Percentiles rank a stretch among this genome's conserved stretches.
Conservation (phyloP, 2,888 invertebrate species). For the Automeris io region DNA sequence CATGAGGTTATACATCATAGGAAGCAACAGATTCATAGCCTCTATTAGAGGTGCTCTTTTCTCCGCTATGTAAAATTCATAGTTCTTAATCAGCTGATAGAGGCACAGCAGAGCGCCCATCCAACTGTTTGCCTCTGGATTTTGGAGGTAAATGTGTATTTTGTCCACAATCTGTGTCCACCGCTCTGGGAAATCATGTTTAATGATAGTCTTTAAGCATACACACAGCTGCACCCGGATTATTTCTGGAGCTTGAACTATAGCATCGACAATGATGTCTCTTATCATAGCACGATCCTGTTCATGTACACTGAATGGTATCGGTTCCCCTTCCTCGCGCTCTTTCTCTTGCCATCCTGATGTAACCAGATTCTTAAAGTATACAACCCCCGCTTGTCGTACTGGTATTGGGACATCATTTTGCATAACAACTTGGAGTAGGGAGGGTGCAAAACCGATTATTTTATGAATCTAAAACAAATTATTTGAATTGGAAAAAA, state of each 20-base stretch:
- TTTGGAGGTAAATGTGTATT: conserved; percentile 94
- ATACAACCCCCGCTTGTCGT: conserved; percentile 97
- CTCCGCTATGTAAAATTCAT: conserved; percentile 92
- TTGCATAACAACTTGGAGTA: conserved; percentile 96
- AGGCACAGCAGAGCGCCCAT: conserved; percentile 94
- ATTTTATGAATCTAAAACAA: conserved; percentile 78
- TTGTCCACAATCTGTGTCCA: conserved; percentile 98
- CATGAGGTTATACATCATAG: conserved; percentile 92
- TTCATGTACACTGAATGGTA: conserved; percentile 94
- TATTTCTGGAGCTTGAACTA: conserved; percentile 93
- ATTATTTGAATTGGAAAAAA: too few relatives aligned
- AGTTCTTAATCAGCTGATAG: conserved; percentile 96
- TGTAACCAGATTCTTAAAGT: conserved; percentile 94
- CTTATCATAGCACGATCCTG: conserved; percentile 96
- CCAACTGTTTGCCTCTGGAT: conserved; percentile 91
- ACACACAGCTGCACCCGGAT: conserved; percentile 94
- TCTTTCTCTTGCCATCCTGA: conserved; percentile 93
- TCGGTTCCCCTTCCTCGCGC: conserved; percentile 82
- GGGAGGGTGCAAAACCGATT: conserved; percentile 95
- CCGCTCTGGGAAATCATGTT: conserved; percentile 95
- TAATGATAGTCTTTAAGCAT: conserved; percentile 95
- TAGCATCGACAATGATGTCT: conserved; percentile 95
- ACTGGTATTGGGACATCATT: conserved; percentile 93
- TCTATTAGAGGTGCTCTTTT: conserved; percentile 94
- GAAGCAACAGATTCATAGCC: conserved; percentile 95